A percentile compares a stretch with the other conserved stretches of the same genome.
Conservation (phyloP, 2,113 vertebrate species). For the Puffinus mauretanicus region DNA sequence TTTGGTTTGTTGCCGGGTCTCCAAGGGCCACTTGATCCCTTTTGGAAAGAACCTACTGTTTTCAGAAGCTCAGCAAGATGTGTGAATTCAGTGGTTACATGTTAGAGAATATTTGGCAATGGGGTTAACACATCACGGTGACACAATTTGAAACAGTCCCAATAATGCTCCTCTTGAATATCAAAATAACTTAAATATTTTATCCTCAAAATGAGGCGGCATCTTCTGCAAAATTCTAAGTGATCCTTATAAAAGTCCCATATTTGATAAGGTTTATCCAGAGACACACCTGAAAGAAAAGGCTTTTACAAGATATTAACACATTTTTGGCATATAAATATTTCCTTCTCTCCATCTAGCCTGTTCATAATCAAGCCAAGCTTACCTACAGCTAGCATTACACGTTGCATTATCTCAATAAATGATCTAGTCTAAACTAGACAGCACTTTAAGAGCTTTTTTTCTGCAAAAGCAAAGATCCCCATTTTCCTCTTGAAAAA, state of each 20-base stretch:
- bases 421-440: conserved; percentile 73
- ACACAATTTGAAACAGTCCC: conserved; percentile 86
- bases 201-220: conserved; percentile 88
- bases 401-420: conserved; percentile 63
- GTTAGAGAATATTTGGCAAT: conserved; percentile 84
- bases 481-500: conserved; percentile 83
- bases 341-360: conserved; percentile 77
- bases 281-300: conserved; percentile 93
- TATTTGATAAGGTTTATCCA: conserved; percentile 88
- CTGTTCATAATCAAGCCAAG: conserved; percentile 70
- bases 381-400: conserved; percentile 73
- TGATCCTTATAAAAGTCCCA: conserved; percentile 91
- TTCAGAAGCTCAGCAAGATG: conserved; percentile 86
- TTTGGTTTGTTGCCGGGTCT: conserved; percentile 89
- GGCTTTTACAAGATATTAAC: conserved; percentile 92
- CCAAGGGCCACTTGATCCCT: conserved; percentile 83
- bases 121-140: conserved; percentile 84
- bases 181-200: conserved; percentile 84
- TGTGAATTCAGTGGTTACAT: conserved; percentile 82
- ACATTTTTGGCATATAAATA: conserved; percentile 80
- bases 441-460: conserved; percentile 58
- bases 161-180: conserved; percentile 91
- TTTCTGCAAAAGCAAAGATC: conserved; percentile 78
- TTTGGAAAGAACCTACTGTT: conserved; percentile 85
- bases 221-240: conserved; percentile 91